Evolutionary conservation across 2,113 vertebrate species (phyloP).

Genomic region (Prionailurus bengalensis): DNA sequence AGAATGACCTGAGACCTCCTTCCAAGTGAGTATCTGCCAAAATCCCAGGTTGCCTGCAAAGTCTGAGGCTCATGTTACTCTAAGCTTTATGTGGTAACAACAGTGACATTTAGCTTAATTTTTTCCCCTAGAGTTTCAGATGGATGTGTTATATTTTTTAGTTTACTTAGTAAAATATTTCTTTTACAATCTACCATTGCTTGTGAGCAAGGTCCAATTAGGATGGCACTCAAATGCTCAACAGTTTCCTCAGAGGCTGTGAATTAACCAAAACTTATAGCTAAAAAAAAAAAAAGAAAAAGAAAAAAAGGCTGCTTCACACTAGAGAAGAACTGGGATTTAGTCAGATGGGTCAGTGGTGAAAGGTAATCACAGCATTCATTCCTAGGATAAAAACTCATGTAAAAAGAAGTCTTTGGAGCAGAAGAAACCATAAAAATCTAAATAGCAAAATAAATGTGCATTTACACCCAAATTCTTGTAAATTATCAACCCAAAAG

Average conservation of each 20-base stretch:
- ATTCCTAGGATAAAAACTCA: background rate
- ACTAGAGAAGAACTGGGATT: background rate
- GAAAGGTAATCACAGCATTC: background rate
- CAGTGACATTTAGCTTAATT: background rate
- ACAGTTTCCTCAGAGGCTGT: background rate
- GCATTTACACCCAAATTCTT: slow-evolving; percentile 67
- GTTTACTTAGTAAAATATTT: slow-evolving; percentile 51
- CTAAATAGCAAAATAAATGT: slow-evolving; percentile 60
- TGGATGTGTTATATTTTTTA: background rate
- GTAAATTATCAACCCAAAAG: slow-evolving; percentile 64
- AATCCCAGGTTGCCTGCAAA: background rate
- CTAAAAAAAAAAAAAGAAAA: background rate
- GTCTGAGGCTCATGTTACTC: slow-evolving; percentile 26
- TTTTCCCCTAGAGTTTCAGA: background rate
- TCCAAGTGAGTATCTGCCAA: slow-evolving; percentile 39
- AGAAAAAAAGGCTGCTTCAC: background rate
- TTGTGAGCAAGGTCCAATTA: slow-evolving; percentile 40
- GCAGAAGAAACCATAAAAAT: slow-evolving; percentile 26
- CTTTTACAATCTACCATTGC: background rate
- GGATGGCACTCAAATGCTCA: background rate
- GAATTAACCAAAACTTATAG: background rate
- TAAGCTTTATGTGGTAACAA: background rate
- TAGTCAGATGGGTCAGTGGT: background rate
- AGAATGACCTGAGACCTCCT: background rate
- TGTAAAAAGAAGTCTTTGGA: slow-evolving; percentile 2